Evolutionary conservation across 2,888 invertebrate genomes (phyloP).

Genomic region (Ephialtes manifestator): DNA sequence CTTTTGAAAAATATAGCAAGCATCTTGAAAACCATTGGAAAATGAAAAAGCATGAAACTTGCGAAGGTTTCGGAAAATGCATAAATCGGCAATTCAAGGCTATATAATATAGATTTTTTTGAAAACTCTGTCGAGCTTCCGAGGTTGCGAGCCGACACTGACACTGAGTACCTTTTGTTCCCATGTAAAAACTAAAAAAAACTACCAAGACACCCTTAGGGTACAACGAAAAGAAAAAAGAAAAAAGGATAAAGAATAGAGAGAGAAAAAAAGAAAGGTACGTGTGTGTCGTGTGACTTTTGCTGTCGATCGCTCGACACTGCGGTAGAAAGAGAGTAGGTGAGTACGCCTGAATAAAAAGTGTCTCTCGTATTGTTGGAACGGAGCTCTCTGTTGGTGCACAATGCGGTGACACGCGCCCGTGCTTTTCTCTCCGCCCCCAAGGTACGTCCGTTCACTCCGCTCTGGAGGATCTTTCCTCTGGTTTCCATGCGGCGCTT

Average conservation of each 20-base stretch:
- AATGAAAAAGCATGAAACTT: too few species aligned
- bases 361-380: slow-evolving; percentile 55
- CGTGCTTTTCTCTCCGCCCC: background rate
- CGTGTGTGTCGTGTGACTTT: slow-evolving; percentile 13
- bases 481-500: slow-evolving; percentile 15
- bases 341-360: slow-evolving; percentile 48
- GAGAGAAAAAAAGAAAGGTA: background rate
- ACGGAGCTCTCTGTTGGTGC: slow-evolving; percentile 45
- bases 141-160: background rate
- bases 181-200: background rate
- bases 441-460: slow-evolving; percentile 28
- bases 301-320: slow-evolving; percentile 24
- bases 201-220: background rate
- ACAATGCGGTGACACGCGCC: slow-evolving; percentile 53
- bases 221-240: background rate
- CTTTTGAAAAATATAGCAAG: too few species aligned
- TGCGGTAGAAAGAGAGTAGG: slow-evolving; percentile 36
- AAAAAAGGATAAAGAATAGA: too few species aligned
- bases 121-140: background rate
- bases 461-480: slow-evolving; percentile 10
- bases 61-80: too few species aligned
- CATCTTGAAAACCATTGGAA: too few species aligned
- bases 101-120: background rate
- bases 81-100: background rate
- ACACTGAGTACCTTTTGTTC: background rate